phyloP scores from a whole-genome alignment of 2,797 vertebrate species.

The Acrossocheilus wenchowensis region DNA sequence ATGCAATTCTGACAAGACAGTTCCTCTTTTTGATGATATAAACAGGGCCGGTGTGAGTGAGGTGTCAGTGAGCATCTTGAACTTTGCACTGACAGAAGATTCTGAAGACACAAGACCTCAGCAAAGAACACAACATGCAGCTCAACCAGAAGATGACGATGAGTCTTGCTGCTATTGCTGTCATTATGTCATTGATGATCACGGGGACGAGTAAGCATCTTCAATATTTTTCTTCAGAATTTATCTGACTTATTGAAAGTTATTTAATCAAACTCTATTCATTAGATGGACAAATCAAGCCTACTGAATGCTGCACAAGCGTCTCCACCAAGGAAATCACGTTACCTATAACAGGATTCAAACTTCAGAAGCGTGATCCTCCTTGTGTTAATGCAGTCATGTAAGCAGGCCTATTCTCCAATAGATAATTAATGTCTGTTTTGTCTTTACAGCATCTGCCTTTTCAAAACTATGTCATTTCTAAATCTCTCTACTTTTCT shows the following conservation, averaged over 20 bases:
- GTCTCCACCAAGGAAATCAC: slow-evolving; percentile 60
- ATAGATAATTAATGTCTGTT: not conserved
- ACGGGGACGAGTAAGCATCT: slow-evolving; percentile 64
- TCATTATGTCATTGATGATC: slow-evolving; percentile 49
- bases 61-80: slow-evolving; percentile 18
- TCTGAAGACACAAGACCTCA: slow-evolving; percentile 61
- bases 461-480: not conserved
- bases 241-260: not conserved
- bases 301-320: slow-evolving; percentile 65
- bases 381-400: slow-evolving; percentile 74
- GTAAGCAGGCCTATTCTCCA: slow-evolving; percentile 61
- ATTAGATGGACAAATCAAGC: slow-evolving; percentile 55
- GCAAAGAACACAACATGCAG: slow-evolving; percentile 64
- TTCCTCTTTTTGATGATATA: slow-evolving; percentile 71
- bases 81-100: slow-evolving; percentile 30
- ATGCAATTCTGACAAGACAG: not conserved
- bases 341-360: slow-evolving; percentile 71
- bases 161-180: slow-evolving; percentile 59
- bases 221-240: not conserved
- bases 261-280: not conserved
- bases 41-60: slow-evolving; percentile 50
- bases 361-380: slow-evolving; percentile 63
- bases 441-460: not conserved
- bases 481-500: not conserved
- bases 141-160: slow-evolving; percentile 59